Evolutionary conservation across 1,140 invertebrate genomes (phyloP), one percentile per base, ranked within the genome.

Genomic region (Drosophila murphyi): DNA sequence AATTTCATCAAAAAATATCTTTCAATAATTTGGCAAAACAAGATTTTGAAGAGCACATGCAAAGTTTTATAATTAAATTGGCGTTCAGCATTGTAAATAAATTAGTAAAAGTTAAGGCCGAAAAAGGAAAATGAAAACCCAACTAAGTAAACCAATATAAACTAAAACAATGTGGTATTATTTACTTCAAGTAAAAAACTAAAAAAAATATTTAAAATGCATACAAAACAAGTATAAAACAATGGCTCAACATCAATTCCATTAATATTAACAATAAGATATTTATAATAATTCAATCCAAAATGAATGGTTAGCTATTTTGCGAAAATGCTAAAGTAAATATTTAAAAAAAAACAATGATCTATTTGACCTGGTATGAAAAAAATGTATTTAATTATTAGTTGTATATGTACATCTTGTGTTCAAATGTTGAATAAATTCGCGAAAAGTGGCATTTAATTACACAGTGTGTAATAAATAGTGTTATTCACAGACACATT

Each of bases 161-260:
- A 54, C 68, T 45, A 55, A 60, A 64, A 68, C 54, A 55, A 65
- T 88, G 85, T 88, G 85, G 85, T 88, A 83, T 78, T 74, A 80
- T 87, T 87, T 80, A 83, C 76, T 87, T 65, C 41, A 87, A 87
- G 83, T 87, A 77, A 88, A 88, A 56, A 50, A 48, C 31, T 48
- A 10, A 50, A 35, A 4, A 10, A 47, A 54, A 43, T 3, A 55
- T 28, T 34, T 7, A 28, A 69, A 51, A 48, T n/a, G 7, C 12
- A 43, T 64, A 48, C 35, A 67, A 37, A 45, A 55, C 43, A 74
- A 57, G 29, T 45, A 77, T 63, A 45, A 52, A 61, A 65, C 61
- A 72, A 71, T 51, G 51, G 76, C 83, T 88, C 79, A 85, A 78
- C 35, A 62, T 68, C 64, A 65, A 59, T 68, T 78, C 56, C 31